A percentile compares a stretch with the other conserved stretches of the same genome.
Evolutionary conservation across 2,888 invertebrate species (phyloP).

Genomic region (Drosophila flavopinicola): DNA sequence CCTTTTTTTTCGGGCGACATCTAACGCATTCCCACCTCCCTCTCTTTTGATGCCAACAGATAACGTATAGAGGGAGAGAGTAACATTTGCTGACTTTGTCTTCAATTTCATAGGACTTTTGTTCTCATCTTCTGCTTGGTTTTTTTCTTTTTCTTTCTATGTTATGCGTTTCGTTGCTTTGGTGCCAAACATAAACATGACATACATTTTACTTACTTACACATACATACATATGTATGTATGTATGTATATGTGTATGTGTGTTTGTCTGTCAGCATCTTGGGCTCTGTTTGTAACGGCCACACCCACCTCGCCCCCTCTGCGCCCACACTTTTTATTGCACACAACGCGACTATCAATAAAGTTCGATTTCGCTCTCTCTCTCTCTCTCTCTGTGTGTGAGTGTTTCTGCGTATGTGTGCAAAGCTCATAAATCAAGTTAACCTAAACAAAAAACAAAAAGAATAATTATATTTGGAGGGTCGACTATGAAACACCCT

Average conservation of each 20-base stretch:
- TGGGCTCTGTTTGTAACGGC: slow-evolving; percentile 17
- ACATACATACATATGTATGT: slow-evolving; percentile 9
- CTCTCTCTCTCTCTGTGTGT: slow-evolving; percentile 15
- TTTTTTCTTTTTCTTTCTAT: background rate
- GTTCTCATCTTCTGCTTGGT: slow-evolving; percentile 3
- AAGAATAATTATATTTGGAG: background rate
- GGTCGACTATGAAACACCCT: slow-evolving; percentile 13
- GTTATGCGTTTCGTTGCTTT: slow-evolving; percentile 9
- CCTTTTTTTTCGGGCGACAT: slow-evolving; percentile 31
- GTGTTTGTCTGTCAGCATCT: slow-evolving; percentile 56
- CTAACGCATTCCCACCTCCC: background rate
- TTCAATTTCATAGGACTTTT: slow-evolving; percentile 40
- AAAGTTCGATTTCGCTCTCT: slow-evolving; percentile 62
- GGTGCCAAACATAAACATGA: slow-evolving; percentile 53
- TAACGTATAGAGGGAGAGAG: slow-evolving; percentile 28
- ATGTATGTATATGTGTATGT: background rate
- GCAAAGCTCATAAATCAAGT: slow-evolving; percentile 65
- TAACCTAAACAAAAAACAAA: slow-evolving; percentile 55
- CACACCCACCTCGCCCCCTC: slow-evolving; percentile 13
- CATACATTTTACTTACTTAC: slow-evolving; percentile 38
- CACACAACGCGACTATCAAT: slow-evolving; percentile 66
- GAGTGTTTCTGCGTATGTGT: slow-evolving; percentile 20
- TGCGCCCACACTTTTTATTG: slow-evolving; percentile 50
- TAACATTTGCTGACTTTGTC: slow-evolving; percentile 38
- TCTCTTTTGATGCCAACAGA: slow-evolving; percentile 28